phyloP scores from a whole-genome alignment of 2,797 vertebrate genomes.

The Lophius americanus region DNA sequence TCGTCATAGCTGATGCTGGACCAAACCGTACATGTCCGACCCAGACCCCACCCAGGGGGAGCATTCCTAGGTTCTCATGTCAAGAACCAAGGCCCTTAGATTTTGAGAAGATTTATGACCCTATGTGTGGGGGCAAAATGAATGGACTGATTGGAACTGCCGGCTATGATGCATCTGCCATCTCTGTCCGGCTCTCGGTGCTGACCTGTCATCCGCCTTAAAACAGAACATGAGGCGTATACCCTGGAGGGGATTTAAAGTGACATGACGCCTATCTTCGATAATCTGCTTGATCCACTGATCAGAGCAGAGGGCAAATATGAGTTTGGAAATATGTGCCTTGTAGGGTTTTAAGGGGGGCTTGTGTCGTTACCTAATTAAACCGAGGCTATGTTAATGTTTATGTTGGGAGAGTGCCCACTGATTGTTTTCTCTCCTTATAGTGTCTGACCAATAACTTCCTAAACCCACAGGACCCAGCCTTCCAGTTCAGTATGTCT shows the following conservation, averaged over 20 bases:
- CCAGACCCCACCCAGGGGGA: no score
- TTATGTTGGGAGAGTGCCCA: background rate
- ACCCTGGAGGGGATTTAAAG: background rate
- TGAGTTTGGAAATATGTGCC: conserved; percentile 20
- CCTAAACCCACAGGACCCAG: background rate
- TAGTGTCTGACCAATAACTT: conserved; percentile 24
- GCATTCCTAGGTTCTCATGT: no score
- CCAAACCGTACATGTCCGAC: no score
- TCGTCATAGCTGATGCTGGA: no score
- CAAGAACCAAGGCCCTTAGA: no score
- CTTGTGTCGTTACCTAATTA: conserved; percentile 35
- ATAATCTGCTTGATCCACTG: conserved; percentile 23
- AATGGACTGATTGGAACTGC: no score
- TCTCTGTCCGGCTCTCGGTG: background rate
- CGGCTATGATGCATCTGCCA: background rate
- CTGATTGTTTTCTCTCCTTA: background rate
- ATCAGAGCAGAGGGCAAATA: background rate
- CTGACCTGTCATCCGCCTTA: conserved; percentile 4
- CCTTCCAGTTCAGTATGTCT: background rate
- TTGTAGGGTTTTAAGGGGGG: conserved; percentile 18
- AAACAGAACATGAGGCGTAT: conserved; percentile 9
- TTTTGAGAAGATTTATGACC: no score
- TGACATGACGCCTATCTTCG: conserved; percentile 19
- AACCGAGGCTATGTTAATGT: conserved; percentile 33
- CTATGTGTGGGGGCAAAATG: background rate